Evolutionary conservation across 2,113 vertebrate genomes (phyloP).

Genomic region (Formicarius rufipectus): DNA sequence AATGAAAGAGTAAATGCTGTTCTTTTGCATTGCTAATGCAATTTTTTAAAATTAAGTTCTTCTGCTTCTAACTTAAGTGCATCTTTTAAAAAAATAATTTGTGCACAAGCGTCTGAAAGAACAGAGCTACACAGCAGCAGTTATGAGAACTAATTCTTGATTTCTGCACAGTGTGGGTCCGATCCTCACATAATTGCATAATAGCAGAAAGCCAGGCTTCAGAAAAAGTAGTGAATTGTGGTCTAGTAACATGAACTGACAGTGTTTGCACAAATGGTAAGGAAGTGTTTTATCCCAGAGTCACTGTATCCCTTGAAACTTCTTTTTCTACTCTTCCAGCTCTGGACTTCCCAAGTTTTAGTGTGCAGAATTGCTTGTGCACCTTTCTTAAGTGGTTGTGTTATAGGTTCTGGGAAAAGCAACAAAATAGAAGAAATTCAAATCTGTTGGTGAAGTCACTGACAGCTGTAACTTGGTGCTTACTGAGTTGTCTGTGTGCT

Average conservation of each 20-base stretch:
- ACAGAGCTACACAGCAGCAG: neutral
- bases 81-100: neutral
- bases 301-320: neutral
- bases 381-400: neutral
- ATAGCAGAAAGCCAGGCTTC: neutral
- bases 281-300: neutral
- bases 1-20: neutral
- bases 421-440: neutral
- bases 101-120: neutral
- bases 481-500: neutral
- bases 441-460: neutral
- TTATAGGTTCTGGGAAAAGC: neutral
- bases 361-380: neutral
- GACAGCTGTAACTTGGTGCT: neutral
- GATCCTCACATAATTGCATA: neutral
- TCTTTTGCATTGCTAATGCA: neutral
- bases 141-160: neutral
- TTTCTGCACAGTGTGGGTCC: neutral
- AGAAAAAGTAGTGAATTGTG: neutral
- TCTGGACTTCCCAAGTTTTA: neutral
- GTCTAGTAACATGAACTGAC: neutral
- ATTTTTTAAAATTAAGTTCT: rapidly evolving
- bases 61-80: neutral
- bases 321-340: neutral
- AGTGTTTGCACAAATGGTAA: neutral